Base-by-base conservation (phyloP, 2,113 vertebrate species). In the Gallinago media region DNA sequence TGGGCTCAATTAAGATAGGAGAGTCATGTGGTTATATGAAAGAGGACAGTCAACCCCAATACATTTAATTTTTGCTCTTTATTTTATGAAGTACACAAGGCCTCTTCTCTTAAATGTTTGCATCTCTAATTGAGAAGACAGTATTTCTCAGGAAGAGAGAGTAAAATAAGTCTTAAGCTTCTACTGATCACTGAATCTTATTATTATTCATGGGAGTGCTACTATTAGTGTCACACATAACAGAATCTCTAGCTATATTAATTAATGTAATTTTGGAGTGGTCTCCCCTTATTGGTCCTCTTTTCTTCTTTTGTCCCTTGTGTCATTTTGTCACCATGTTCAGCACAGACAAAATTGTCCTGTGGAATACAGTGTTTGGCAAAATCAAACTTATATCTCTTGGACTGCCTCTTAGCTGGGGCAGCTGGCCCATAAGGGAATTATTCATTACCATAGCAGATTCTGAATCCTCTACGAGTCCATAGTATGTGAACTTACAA, bases 251-350 rank as follows among this genome's bases (percentile, higher is more conserved):
- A 47, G 4, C 59, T 89, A 44, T 68, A 75, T 83, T 97, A 96
- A 83, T 88, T 79, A 85, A 95, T 56, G 71, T 75, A 87, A 93
- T 94, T 92, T 96, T 87, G 38, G 76, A 95, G n/a, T 67, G 58
- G 65, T 78, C 20, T 79, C 66, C 32, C 26, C 54, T 81, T 70
- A 85, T 56, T 94, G 27, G 29, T 88, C 12, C 36, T 80, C 23
- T 84, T 38, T 85, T 20, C 59, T 95, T 31, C 32, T 71, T 54
- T 70, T 68, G 56, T 89, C 68, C 59, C 91, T 80, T n/a, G 68
- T 75, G 71, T 38, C 59, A n/a, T 74, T 96, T 94, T 94, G 78
- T 74, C 88, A 80, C 40, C 40, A 61, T 75, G 71, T 89, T 88
- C 78, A 92, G 81, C 85, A 77, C 32, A 66, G 62, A 87, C 89